Evolutionary conservation across 1,140 invertebrate genomes (phyloP).

Genomic region (Akabosia matsudoensis): DNA sequence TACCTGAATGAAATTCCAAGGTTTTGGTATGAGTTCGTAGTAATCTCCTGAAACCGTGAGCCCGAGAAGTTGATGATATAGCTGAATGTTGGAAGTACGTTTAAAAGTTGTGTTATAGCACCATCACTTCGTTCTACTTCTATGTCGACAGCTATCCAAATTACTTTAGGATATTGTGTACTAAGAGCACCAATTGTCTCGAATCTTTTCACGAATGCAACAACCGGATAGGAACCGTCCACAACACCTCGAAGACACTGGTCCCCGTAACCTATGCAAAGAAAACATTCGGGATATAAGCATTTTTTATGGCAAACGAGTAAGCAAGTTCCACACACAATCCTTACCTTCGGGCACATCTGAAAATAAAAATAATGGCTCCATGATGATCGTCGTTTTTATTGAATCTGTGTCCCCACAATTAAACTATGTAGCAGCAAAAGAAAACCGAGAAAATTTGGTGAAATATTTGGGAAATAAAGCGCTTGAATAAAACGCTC

Average conservation of each 20-base stretch:
- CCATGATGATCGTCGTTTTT: too few relatives aligned
- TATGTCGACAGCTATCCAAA: neutral
- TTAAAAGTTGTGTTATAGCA: neutral
- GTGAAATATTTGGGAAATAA: too few relatives aligned
- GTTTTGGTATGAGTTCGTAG: neutral
- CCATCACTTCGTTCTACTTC: neutral
- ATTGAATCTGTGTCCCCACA: too few relatives aligned
- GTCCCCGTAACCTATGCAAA: neutral
- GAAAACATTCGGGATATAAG: too few relatives aligned
- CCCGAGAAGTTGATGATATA: neutral
- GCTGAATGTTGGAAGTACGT: neutral
- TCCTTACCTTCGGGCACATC: neutral
- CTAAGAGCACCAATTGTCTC: neutral
- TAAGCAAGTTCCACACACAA: too few relatives aligned
- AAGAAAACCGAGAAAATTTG: too few relatives aligned
- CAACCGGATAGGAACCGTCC: neutral
- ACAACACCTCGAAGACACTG: neutral
- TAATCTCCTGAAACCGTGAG: neutral
- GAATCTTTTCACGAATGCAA: neutral
- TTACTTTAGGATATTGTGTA: neutral
- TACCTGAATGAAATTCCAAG: neutral
- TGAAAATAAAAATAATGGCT: neutral
- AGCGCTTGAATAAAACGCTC: too few relatives aligned
- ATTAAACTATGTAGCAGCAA: too few relatives aligned
- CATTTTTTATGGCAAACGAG: too few relatives aligned